Percentiles rank a stretch among this genome's conserved stretches.
Conservation (phyloP, 2,113 vertebrate genomes). For the Cyphomyrus plagiostoma region DNA sequence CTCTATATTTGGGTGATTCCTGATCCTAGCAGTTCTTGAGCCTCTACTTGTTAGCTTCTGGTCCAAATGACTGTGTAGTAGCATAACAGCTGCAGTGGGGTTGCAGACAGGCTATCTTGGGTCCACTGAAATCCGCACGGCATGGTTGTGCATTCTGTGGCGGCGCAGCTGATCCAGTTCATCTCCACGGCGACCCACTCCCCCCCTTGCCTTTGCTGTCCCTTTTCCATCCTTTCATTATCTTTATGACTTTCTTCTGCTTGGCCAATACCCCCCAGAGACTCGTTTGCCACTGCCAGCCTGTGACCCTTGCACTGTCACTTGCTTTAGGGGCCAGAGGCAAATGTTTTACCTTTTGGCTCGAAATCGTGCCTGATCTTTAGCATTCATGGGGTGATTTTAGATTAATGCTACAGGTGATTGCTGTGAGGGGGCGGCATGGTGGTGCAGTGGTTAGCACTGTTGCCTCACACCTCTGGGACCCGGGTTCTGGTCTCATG, state of each 20-base stretch:
- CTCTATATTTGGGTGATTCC: neutral
- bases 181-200: constrained; percentile 2
- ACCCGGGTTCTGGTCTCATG: too few species aligned
- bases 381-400: neutral
- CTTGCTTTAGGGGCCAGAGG: neutral
- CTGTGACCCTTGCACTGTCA: neutral
- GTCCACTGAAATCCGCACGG: neutral
- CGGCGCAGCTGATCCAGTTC: constrained; percentile 4
- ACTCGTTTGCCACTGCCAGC: neutral
- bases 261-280: neutral
- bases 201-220: neutral
- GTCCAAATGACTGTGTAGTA: neutral
- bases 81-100: neutral
- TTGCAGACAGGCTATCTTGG: neutral
- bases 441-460: too few species aligned
- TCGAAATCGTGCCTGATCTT: neutral
- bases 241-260: neutral
- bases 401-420: neutral
- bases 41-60: neutral
- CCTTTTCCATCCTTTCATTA: constrained; percentile 8
- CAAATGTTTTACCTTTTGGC: neutral
- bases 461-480: too few species aligned
- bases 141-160: constrained; percentile 10
- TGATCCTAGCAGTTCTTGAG: neutral
- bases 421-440: too few species aligned